These are phyloP conservation scores for Ptilodon capucinus DNA, from an alignment of 2,888 invertebrate genomes.

Conservation along the genomic window DNA sequence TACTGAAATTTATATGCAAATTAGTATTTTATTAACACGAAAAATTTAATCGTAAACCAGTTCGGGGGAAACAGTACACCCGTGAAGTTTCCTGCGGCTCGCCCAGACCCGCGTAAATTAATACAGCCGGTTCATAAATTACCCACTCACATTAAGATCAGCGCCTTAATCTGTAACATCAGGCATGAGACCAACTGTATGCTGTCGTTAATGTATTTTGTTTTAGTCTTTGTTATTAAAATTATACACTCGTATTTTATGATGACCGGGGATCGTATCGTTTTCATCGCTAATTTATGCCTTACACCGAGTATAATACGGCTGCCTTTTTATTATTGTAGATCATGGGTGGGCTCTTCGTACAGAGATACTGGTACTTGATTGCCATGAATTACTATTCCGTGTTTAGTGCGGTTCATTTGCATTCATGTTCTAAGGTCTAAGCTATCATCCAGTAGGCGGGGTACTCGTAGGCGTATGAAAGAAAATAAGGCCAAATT, in stretches of 20 bases:
- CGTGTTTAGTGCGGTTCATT: neutral
- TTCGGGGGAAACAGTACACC: conserved; percentile 40
- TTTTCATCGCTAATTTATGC: conserved; percentile 69
- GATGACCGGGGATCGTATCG: conserved; percentile 56
- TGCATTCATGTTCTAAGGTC: neutral
- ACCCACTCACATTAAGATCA: conserved; percentile 57
- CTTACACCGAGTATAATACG: conserved; percentile 47
- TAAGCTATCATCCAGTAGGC: neutral
- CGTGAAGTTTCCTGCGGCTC: conserved; percentile 40
- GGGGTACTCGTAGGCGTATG: neutral
- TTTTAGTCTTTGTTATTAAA: conserved; percentile 66
- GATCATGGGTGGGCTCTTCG: neutral
- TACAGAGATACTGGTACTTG: conserved; percentile 4
- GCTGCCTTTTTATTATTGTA: conserved; percentile 57
- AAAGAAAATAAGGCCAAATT: neutral
- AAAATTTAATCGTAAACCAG: conserved; percentile 20
- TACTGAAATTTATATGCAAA: too few species aligned
- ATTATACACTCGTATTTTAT: conserved; percentile 62
- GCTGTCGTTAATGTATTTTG: conserved; percentile 58
- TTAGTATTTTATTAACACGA: conserved; percentile 6
- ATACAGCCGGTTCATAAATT: conserved; percentile 63
- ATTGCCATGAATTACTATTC: conserved; percentile 1
- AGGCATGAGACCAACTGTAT: conserved; percentile 27
- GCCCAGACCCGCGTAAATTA: conserved; percentile 56
- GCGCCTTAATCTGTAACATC: conserved; percentile 43